Conservation (phyloP, 1,140 invertebrate genomes). For the Meloidogyne floridensis region DNA sequence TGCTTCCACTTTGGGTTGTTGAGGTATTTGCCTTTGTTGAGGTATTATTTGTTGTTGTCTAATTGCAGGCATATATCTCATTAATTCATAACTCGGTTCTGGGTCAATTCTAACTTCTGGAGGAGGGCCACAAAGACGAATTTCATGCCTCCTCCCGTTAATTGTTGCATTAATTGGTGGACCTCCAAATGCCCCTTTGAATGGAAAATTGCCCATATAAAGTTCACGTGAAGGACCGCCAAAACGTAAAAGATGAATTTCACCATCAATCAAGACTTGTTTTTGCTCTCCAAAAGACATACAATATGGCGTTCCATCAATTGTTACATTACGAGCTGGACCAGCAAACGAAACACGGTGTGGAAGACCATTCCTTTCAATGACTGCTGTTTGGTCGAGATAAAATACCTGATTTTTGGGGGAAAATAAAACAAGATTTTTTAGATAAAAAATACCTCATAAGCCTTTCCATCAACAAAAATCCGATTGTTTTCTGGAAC, state of each 20-base stretch:
- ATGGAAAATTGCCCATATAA: conserved; percentile 81
- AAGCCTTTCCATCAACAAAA: conserved; percentile 65
- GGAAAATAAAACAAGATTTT: too few relatives aligned
- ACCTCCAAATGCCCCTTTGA: conserved; percentile 88
- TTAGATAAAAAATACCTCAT: conserved; percentile 50
- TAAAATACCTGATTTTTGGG: conserved; percentile 49
- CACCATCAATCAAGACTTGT: conserved; percentile 68
- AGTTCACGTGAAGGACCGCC: conserved; percentile 88
- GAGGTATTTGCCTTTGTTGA: not conserved
- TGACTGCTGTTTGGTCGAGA: conserved; percentile 59
- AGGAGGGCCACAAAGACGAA: conserved; percentile 80
- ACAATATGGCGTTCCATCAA: conserved; percentile 50
- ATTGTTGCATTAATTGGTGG: conserved; percentile 81
- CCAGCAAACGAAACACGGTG: conserved; percentile 57
- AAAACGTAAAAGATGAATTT: conserved; percentile 75
- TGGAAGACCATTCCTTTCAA: conserved; percentile 58
- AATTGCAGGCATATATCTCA: conserved; percentile 51
- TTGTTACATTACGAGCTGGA: conserved; percentile 51
- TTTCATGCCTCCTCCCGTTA: conserved; percentile 78
- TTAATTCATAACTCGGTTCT: conserved; percentile 60
- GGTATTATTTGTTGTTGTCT: conserved; percentile 32
- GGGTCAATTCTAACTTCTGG: conserved; percentile 72
- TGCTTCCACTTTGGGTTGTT: not conserved
- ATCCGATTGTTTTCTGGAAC: conserved; percentile 63
- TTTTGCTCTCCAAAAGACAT: conserved; percentile 61